These are phyloP conservation scores for Mola mola DNA, from an alignment of 2,113 vertebrate genomes.

Conservation along the genomic window DNA sequence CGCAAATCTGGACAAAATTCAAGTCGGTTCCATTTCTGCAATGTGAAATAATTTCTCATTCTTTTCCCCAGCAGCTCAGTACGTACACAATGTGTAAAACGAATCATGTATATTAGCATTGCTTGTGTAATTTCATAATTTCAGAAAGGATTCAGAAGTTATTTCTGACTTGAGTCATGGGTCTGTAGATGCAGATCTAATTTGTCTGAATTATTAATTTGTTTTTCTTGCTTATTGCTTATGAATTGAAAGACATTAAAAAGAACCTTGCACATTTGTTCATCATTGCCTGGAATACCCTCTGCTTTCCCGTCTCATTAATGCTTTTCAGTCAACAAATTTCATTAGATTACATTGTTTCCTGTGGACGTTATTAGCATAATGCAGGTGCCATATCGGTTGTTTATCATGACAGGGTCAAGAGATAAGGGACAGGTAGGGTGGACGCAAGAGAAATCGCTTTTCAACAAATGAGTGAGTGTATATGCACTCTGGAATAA, in stretches of 20 bases:
- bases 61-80: not conserved
- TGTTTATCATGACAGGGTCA: too few species aligned
- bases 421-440: too few species aligned
- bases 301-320: too few species aligned
- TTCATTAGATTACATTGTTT: too few species aligned
- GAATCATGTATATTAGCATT: not conserved
- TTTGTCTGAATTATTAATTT: too few species aligned
- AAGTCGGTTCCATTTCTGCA: constrained; percentile 4
- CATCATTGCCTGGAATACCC: too few species aligned
- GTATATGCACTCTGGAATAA: constrained; percentile 44
- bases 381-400: too few species aligned
- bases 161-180: too few species aligned
- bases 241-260: not conserved
- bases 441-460: constrained; percentile 21
- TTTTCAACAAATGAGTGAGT: constrained; percentile 41
- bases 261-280: not conserved
- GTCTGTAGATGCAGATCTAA: too few species aligned
- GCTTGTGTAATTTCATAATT: constrained; percentile 25
- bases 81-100: not conserved
- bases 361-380: too few species aligned
- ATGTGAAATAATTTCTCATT: not conserved
- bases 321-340: too few species aligned
- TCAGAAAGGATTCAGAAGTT: too few species aligned
- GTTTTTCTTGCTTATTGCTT: not conserved
- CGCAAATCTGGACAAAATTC: constrained; percentile 11